Evolutionary conservation across 2,888 invertebrate genomes (phyloP), one percentile per base, ranked within the genome.

Genomic region (Asteroscopus sphinx): DNA sequence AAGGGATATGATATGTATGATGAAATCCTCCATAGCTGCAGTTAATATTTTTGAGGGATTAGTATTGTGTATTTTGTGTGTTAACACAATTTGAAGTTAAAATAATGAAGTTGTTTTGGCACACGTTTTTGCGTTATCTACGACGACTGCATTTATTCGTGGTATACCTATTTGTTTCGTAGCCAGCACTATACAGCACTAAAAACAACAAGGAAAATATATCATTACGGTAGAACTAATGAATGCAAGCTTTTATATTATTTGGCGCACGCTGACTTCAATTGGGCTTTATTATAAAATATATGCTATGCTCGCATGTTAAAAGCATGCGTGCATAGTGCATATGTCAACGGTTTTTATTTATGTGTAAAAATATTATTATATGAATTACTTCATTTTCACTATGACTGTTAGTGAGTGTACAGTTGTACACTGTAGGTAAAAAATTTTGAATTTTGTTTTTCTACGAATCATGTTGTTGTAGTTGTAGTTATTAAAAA

Each of bases 141-240:
- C 4, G n/a, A 2, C n/a, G 11, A 32, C 11, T 33, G 8, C 25
- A 17, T 37, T 37, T 37, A 17, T n/a, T 37, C 4, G 16, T 36
- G 11, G 36, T 3, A 36, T 9, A 28, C 8, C 7, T 65, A 6
- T 21, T 21, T 56, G 40, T 42, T 52, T 36, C n/a, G 6, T 17
- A 46, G 52, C 33, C 51, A 55, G 33, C 41, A 41, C 2, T 51
- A 46, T 16, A 21, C 26, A 33, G 42, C 7, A 44, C 33, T 37
- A 33, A 35, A 13, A 40, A 55, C 30, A 39, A 6, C 57, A 41
- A 46, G 28, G 30, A 36, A 36, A 51, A 67, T 59, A 21, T 51
- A 42, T 66, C 51, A 36, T 75, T 68, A 75, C 65, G 55, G 45
- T 37, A 62, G 59, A 76, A 73, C 55, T 77, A 79, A 81, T 76